Base-by-base conservation (phyloP, 2,797 vertebrate species). In the Falco columbarius region DNA sequence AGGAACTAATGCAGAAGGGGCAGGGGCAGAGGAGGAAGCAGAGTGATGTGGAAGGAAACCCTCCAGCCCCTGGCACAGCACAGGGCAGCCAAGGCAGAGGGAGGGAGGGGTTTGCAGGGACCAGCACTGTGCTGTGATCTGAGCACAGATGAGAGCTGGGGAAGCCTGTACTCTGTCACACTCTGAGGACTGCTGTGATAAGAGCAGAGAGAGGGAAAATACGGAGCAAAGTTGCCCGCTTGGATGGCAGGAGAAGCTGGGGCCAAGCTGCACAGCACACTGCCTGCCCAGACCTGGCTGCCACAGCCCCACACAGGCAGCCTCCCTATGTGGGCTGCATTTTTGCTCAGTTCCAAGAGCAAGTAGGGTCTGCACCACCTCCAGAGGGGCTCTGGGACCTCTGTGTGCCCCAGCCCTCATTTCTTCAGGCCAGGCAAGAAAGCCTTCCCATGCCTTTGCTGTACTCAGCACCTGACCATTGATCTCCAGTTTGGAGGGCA, bases 251-350 rank as follows among this genome's bases (percentile, higher is more conserved):
- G 5, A 86, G 44, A 88, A 56, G 66, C 66, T 1, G 0, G 66
- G 7, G 3, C 23, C 0, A 3, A 88, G 61, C 38, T 3, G 16
- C 24, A 30, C 24, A 32, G 49, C 63, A 6, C 19, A 0, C 38
- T 62, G 58, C 21, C 40, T 30, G 40, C 63, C 51, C 6, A 1
- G 18, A 10, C 49, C 49, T 7, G 24, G 21, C 21, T 32, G 24
- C 29, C 5, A 3, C 2, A 1, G 29, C 56, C 47, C 80, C 5
- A 10, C 8, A 12, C 27, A 12, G 36, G 26, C 21, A 40, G 13
- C 44, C 19, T 15, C 36, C n/a, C 42, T 7, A 11, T 4, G 3
- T 0, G 5, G 40, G 51, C 70, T 65, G 67, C 3, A 0, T 17
- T 52, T 13, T 20, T 70, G 40, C 4, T 14, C 32, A 29, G 21